Percentiles rank a stretch among this genome's conserved stretches.
Evolutionary conservation across 1,140 invertebrate genomes (phyloP).

Genomic region (Bombus affinis): DNA sequence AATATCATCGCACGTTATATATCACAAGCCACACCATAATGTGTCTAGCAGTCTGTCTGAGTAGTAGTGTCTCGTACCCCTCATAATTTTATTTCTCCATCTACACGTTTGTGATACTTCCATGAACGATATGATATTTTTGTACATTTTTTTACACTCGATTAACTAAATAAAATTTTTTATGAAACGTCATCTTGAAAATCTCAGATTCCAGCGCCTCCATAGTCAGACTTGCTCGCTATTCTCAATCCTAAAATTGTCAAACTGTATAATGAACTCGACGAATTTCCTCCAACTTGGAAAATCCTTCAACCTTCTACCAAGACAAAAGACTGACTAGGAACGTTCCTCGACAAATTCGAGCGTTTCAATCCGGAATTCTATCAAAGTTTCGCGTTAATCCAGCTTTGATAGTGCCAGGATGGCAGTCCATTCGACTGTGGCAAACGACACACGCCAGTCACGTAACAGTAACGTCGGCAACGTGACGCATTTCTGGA

Average conservation of each 20-base stretch:
- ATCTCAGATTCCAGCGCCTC: neutral
- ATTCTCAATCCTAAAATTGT: neutral
- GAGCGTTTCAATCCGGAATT: neutral
- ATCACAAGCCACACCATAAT: too few relatives aligned
- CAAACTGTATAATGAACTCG: neutral
- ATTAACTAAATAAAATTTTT: too few relatives aligned
- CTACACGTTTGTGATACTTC: neutral
- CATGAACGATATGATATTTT: too few relatives aligned
- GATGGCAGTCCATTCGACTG: neutral
- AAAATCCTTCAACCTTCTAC: neutral
- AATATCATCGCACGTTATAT: too few relatives aligned
- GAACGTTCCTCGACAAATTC: neutral
- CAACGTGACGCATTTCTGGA: constrained; percentile 13
- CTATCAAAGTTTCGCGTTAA: neutral
- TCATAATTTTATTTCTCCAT: neutral
- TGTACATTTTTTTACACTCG: too few relatives aligned
- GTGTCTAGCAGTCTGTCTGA: too few relatives aligned
- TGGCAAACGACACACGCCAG: constrained; percentile 3
- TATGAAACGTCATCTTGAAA: too few relatives aligned
- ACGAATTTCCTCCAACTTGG: neutral
- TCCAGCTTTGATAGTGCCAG: neutral
- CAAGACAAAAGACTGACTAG: neutral
- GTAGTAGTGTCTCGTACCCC: neutral
- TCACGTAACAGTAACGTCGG: constrained; percentile 26
- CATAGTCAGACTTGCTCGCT: too few relatives aligned